Percentiles rank a stretch among this genome's conserved stretches.
Conservation (phyloP, 2,113 vertebrate species). For the Heterocephalus glaber region DNA sequence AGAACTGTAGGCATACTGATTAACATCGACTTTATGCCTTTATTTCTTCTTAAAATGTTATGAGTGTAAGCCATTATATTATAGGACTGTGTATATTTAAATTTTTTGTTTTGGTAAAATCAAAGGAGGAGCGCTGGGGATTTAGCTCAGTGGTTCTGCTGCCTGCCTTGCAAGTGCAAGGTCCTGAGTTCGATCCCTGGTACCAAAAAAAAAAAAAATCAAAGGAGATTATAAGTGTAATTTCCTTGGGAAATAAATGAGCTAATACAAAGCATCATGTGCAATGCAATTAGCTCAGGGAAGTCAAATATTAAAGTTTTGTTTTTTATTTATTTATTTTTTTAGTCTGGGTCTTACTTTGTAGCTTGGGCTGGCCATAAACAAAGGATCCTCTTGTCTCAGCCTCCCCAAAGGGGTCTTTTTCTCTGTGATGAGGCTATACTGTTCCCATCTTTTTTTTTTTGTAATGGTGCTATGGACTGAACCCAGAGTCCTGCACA, state of each 20-base stretch:
- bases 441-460: background rate
- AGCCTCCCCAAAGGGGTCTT: background rate
- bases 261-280: background rate
- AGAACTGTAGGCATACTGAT: background rate
- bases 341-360: background rate
- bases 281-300: background rate
- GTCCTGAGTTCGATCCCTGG: too few species aligned
- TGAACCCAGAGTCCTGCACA: background rate
- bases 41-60: background rate
- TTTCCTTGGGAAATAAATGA: background rate
- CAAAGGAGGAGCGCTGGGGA: too few species aligned
- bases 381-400: background rate
- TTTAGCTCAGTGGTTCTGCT: too few species aligned
- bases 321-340: background rate
- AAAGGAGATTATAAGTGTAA: background rate
- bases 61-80: background rate
- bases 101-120: conserved; percentile 54
- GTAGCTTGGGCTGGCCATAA: background rate
- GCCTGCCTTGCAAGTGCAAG: too few species aligned
- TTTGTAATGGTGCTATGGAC: background rate
- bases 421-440: background rate
- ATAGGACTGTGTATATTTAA: background rate
- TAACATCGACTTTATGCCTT: conserved; percentile 33
- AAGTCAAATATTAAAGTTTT: background rate
- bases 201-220: too few species aligned